phyloP scores from a whole-genome alignment of 92 coral and sea anemone genomes.

The Porites rus region DNA sequence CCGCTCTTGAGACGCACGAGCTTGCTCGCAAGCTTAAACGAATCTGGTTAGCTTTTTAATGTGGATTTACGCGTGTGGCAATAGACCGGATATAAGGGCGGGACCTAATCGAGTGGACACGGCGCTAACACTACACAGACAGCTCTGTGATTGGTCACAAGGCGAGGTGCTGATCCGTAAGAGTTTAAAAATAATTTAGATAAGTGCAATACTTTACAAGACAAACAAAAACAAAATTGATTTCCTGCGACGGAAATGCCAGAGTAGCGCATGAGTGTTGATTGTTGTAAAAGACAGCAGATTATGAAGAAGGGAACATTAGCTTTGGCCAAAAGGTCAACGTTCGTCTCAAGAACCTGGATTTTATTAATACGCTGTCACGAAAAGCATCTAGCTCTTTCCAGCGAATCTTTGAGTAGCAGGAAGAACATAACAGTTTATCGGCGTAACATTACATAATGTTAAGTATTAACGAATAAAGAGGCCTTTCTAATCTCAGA shows the following conservation, averaged over 20 bases:
- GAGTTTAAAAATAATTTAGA: slow-evolving; percentile 97
- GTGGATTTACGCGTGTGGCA: slow-evolving; percentile 74
- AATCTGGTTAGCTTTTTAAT: slow-evolving; percentile 8
- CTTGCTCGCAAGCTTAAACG: not conserved
- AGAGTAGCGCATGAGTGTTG: slow-evolving; percentile 86
- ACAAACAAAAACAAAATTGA: slow-evolving; percentile 87
- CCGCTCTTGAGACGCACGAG: slow-evolving; percentile 14
- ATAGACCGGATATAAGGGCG: slow-evolving; percentile 89
- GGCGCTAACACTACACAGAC: slow-evolving; percentile 94
- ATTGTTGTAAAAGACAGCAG: slow-evolving; percentile 43
- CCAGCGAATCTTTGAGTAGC: not conserved
- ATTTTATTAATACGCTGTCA: slow-evolving; percentile 10
- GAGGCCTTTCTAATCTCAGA: not conserved
- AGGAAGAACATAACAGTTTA: not conserved
- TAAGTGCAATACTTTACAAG: slow-evolving; percentile 93
- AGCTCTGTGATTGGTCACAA: slow-evolving; percentile 76
- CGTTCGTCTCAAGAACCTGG: slow-evolving; percentile 17
- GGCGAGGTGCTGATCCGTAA: slow-evolving; percentile 91
- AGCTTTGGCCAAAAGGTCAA: slow-evolving; percentile 23
- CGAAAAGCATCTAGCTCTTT: slow-evolving; percentile 1
- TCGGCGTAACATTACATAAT: not conserved
- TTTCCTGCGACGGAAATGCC: slow-evolving; percentile 93
- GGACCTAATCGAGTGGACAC: slow-evolving; percentile 81
- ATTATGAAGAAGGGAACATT: slow-evolving; percentile 17
- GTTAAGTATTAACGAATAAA: not conserved